Base-by-base conservation (phyloP, 2,888 invertebrate genomes). In the Stenodema calcarata region DNA sequence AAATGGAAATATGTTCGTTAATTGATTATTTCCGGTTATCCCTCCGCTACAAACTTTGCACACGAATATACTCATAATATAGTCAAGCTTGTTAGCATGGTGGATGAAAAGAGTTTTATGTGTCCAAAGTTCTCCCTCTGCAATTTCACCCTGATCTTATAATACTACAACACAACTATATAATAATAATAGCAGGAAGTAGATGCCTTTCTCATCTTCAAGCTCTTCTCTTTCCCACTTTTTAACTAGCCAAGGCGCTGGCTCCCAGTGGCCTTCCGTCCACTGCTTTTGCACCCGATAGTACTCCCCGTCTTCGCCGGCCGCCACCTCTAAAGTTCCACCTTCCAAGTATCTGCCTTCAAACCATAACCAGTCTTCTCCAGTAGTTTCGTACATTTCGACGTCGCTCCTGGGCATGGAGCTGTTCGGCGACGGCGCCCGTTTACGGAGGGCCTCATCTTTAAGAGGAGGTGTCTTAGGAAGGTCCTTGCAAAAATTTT, bases 311-410 rank as follows among this genome's bases (percentile, higher is more conserved):
- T 75, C 75, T 28, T 84, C 84, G 3, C 84, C 84, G 23, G 78
- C 78, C 14, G 35, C 30, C 6, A 82, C 23, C 16, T 73, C 84
- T n/a, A 11, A 30, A 27, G 27, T 44, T 0, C 75, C 73, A 27
- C 47, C 73, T 70, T 69, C 69, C 47, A 84, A 27, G 18, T 73
- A 84, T 3, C 42, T 35, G 11, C 84, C 84, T 23, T 84, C 73
- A n/a, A 84, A 42, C 84, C 84, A 84, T 16, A 73, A 0, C 75
- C 84, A 73, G 47, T 84, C 84, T 47, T 84, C 84, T 16, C 84
- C 84, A 18, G 6, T 30, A 0, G 42, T n/a, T 75, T 84, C 84
- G 14, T 42, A 27, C 16, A 42, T 44, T 11, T 28, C 75, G 23
- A 62, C 62, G n/a, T 54, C 30, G 30, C 80, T 27, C 41, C 42